phyloP scores from a whole-genome alignment of 2,113 vertebrate species.

The Chamaea fasciata region DNA sequence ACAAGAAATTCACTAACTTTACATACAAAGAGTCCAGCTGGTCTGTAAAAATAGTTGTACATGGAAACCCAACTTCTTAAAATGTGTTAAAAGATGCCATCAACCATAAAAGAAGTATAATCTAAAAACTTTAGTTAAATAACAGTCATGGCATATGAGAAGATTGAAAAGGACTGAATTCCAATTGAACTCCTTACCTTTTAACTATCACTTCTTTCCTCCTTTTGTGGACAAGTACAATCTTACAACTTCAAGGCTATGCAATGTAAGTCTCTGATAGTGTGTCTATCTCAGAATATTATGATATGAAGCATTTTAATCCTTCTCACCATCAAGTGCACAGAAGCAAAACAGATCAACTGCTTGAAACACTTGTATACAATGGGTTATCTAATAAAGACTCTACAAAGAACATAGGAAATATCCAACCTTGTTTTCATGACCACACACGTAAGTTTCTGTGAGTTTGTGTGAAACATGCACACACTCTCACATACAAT shows the following conservation, averaged over 20 bases:
- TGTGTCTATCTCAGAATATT: background rate
- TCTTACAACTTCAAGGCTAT: background rate
- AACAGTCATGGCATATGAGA: background rate
- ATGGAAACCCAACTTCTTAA: background rate
- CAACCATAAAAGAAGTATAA: background rate
- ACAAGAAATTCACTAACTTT: background rate
- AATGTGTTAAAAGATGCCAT: background rate
- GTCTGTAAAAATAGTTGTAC: background rate
- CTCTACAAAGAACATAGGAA: background rate
- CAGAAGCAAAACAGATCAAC: background rate
- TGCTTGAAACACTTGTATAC: background rate
- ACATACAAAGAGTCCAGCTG: background rate
- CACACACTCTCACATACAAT: background rate
- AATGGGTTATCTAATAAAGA: background rate
- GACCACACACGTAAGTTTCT: background rate
- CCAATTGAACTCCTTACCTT: background rate
- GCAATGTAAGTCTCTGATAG: background rate
- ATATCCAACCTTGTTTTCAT: background rate
- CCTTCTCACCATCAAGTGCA: background rate
- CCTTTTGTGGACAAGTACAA: background rate
- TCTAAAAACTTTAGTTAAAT: background rate
- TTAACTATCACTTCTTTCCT: background rate
- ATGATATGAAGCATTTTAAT: conserved; percentile 48
- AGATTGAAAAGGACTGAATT: background rate
- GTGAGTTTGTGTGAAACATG: background rate